Base-by-base conservation (phyloP, 2,113 vertebrate genomes). In the Melospiza melodia region DNA sequence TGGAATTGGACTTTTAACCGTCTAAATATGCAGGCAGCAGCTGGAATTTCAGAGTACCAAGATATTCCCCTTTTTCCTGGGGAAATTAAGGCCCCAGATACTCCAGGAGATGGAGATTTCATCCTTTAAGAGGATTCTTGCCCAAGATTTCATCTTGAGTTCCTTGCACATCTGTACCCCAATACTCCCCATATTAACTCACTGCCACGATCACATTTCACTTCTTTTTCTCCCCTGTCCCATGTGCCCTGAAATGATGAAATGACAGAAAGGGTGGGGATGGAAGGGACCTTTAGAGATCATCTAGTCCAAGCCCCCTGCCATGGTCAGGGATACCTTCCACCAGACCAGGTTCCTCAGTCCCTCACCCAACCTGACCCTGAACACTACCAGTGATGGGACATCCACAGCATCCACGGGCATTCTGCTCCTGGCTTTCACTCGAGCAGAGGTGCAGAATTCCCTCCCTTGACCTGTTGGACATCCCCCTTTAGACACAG, bases 171-270 rank as follows among this genome's bases (percentile, higher is more conserved):
- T 13, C 24, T 1, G 0, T 35, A 20, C 7, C 11, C 22, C 23
- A 44, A 12, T 37, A 57, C 15, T 13, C 5, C 3, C 10, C 18
- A 43, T 8, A 5, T 66, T 39, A 33, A 5, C 10, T 93, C 5
- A 0, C 19, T 33, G 27, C 59, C 30, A 18, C 1, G 4, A 5
- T 9, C 3, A 0, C 2, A 20, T 43, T 90, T 63, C 5, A 11
- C 28, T n/a, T 72, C 10, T 17, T 46, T 28, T 49, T 19, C 6
- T 20, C 8, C 55, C 12, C 39, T 22, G 2, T 35, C 6, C 25
- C 28, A 12, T 2, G 20, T 21, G 17, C 25, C 37, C 19, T 68
- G 30, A 63, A 58, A 63, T 58, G 9, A 35, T 12, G 43, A 58
- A 58, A 39, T 39, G n/a, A 62, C 13, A 49, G 3, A 72, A 44